Percentiles rank a stretch among this genome's conserved stretches.
phyloP scores from a whole-genome alignment of 2,113 vertebrate genomes.

The Dryoscopus gambensis region DNA sequence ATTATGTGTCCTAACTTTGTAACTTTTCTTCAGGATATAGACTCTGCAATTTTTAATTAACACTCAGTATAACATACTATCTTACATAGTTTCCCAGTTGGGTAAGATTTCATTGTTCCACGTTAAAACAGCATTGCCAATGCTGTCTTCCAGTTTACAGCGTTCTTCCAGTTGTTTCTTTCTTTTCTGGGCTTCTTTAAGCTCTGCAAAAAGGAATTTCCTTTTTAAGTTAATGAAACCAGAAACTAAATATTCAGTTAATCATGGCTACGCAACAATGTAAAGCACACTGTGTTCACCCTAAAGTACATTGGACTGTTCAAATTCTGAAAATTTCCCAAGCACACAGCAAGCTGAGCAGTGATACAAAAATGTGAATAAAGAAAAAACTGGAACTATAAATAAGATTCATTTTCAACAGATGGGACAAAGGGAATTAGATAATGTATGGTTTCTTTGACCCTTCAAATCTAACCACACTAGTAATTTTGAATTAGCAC shows the following conservation, averaged over 20 bases:
- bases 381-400: background rate
- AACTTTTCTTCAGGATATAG: background rate
- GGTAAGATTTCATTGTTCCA: constrained; percentile 93
- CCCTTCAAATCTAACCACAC: background rate
- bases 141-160: constrained; percentile 88
- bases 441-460: background rate
- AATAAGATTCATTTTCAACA: background rate
- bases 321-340: background rate
- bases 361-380: background rate
- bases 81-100: constrained; percentile 90
- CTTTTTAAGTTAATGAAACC: background rate
- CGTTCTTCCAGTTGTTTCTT: constrained; percentile 87
- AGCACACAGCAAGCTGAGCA: background rate
- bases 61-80: constrained; percentile 36
- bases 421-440: background rate
- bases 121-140: constrained; percentile 84
- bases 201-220: constrained; percentile 69
- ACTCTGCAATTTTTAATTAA: background rate
- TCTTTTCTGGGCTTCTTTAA: constrained; percentile 88
- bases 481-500: background rate
- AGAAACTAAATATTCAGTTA: background rate
- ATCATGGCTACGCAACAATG: background rate
- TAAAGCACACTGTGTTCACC: background rate
- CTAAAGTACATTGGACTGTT: background rate
- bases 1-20: background rate